Base-by-base conservation (phyloP, 1,140 invertebrate species). In the Brachionus sp. region DNA sequence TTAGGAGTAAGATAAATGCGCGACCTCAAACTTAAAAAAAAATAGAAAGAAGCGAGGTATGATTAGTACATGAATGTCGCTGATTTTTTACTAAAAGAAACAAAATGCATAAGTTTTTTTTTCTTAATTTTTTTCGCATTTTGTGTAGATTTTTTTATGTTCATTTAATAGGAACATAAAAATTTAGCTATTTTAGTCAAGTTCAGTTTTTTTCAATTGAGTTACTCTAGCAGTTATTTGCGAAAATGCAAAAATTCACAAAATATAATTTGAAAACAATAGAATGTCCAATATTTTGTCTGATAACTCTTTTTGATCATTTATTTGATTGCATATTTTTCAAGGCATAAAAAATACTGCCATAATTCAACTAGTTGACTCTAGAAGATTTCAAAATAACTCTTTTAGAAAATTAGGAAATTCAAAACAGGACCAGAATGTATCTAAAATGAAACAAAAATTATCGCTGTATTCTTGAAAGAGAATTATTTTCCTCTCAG, bases 141-240 rank as follows among this genome's bases (percentile, higher is more conserved):
- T 73, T 73, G 13, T 75, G 10, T 75, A 23, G 19, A 25, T 75
- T 44, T 75, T 25, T 46, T 35, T 9, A 42, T 44, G 12, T 39
- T 25, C n/a, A 75, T 44, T 75, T 46, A 39, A 50, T 23, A 75
- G 70, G 70, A 75, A 75, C 70, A 44, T 75, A 75, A 75, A 75
- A 44, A 75, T 46, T 75, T 46, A 25, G 5, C 16, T 25, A 9
- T 25, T 46, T 19, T 75, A 12, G 16, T 75, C 25, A 46, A 75
- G 37, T 75, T 75, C 70, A 75, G 39, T 46, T 46, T 75, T 29
- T 10, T n/a, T 39, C 9, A 29, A 33, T 70, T 6, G 19, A 75
- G 70, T 75, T 75, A 75, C 70, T 75, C 42, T 75, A 75, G 70
- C 70, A 44, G 70, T 13, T 25, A 75, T 75, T 75, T 25, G 10